These are phyloP conservation scores for Aethes cnicana DNA, from an alignment of 2,888 invertebrate genomes.

Conservation along the genomic window DNA sequence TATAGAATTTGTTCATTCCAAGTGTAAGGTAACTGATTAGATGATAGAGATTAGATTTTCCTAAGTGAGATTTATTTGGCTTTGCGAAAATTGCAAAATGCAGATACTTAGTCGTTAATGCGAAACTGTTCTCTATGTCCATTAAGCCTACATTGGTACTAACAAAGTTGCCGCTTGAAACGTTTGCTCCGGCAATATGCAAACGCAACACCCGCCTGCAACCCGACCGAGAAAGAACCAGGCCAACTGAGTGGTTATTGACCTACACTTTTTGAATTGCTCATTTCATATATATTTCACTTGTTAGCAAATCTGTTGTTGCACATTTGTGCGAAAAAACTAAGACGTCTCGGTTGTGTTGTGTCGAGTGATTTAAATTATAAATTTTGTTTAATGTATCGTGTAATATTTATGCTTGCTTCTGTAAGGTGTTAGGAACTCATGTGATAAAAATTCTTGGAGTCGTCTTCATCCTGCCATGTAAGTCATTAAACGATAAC, in stretches of 20 bases:
- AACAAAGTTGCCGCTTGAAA: constrained; percentile 3
- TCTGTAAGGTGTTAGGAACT: no score
- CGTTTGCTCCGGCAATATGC: constrained; percentile 23
- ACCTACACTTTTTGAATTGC: constrained; percentile 27
- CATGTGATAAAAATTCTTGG: no score
- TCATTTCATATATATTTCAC: constrained; percentile 24
- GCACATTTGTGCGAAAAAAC: constrained; percentile 7
- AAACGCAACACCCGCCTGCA: constrained; percentile 26
- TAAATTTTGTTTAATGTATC: no score
- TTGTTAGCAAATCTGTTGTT: constrained; percentile 22
- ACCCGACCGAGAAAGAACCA: constrained; percentile 27
- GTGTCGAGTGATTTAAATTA: constrained; percentile 8
- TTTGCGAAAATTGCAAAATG: constrained; percentile 19
- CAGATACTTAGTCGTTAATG: constrained; percentile 1
- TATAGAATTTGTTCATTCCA: constrained; percentile 12
- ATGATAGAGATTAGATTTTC: constrained; percentile 13
- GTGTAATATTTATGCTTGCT: no score
- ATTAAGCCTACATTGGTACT: constrained; percentile 19
- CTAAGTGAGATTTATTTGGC: constrained; percentile 18
- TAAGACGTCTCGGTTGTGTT: constrained; percentile 2
- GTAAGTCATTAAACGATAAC: no score
- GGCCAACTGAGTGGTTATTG: constrained; percentile 27
- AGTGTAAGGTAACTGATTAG: constrained; percentile 7
- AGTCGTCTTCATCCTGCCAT: no score
- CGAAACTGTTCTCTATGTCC: constrained; percentile 14